A percentile compares a stretch with the other conserved stretches of the same genome.
phyloP scores from a whole-genome alignment of 2,797 vertebrate genomes.

The Sebastes trivittatus region DNA sequence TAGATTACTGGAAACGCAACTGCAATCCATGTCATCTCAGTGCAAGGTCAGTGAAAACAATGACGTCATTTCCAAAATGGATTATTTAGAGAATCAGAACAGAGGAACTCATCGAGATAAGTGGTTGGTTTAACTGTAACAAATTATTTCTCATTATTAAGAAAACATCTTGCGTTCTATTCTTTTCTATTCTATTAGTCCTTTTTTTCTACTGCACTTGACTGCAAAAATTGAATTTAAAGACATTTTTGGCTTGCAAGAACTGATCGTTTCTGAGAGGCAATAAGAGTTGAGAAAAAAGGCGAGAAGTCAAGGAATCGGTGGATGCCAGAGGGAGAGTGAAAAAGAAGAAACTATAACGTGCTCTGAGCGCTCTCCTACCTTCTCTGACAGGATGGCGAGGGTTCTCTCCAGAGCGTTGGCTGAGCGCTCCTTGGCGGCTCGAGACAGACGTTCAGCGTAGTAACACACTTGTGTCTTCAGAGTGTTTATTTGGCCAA shows the following conservation, averaged over 20 bases:
- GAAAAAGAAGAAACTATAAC: not conserved
- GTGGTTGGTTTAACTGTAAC: no score
- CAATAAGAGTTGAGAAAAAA: not conserved
- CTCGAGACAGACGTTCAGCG: slow-evolving; percentile 92
- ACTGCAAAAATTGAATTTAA: no score
- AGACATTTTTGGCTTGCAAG: not conserved
- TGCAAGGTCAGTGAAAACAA: no score
- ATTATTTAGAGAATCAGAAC: no score
- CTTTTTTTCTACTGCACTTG: not conserved
- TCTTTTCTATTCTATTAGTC: not conserved
- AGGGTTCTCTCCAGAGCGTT: slow-evolving; percentile 96
- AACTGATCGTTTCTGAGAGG: not conserved
- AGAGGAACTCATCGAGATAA: no score
- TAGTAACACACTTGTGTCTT: slow-evolving; percentile 99
- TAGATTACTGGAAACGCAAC: no score
- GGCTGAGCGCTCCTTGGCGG: slow-evolving; percentile 95
- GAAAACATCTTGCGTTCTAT: no score
- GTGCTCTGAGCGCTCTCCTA: slow-evolving; percentile 42
- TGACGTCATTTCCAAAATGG: no score
- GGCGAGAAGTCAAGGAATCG: not conserved
- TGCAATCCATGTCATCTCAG: no score
- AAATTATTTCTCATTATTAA: no score
- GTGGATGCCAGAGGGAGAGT: not conserved
- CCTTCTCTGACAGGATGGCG: slow-evolving; percentile 96
- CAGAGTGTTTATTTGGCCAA: slow-evolving; percentile 96